Evolutionary conservation across 1,140 invertebrate genomes (phyloP).

Genomic region (Homarus americanus): DNA sequence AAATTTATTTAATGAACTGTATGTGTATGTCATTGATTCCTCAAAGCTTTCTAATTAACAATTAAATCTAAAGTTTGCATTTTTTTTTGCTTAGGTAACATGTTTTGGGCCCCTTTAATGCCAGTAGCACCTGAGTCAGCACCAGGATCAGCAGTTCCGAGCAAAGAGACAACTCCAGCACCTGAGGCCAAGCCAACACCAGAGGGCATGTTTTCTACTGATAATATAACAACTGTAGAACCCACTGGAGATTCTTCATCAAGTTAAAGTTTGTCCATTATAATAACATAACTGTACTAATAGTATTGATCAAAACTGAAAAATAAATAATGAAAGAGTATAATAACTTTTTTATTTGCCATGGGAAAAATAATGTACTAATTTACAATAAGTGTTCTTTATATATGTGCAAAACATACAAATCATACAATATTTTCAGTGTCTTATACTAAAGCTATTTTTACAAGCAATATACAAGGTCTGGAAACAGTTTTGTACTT

Average conservation of each 20-base stretch:
- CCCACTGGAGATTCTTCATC: background rate
- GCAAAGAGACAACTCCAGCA: conserved; percentile 66
- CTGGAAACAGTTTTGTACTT: conserved; percentile 31
- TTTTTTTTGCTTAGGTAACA: conserved; percentile 76
- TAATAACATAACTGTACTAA: background rate
- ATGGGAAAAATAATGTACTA: background rate
- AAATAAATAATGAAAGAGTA: background rate
- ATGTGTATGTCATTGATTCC: too few species aligned
- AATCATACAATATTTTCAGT: conserved; percentile 16
- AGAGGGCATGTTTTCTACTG: conserved; percentile 1
- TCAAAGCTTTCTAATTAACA: too few species aligned
- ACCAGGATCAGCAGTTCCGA: conserved; percentile 53
- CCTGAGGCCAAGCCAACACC: conserved; percentile 14
- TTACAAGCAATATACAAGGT: conserved; percentile 44
- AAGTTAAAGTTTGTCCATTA: background rate
- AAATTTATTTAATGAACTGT: too few species aligned
- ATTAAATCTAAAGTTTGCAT: too few species aligned
- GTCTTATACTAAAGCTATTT: background rate
- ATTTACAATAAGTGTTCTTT: conserved; percentile 10
- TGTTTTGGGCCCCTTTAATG: conserved; percentile 64
- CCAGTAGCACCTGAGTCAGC: conserved; percentile 56
- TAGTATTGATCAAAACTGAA: too few species aligned
- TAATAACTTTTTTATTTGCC: background rate
- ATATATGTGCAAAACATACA: conserved; percentile 28
- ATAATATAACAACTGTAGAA: background rate